phyloP scores from a whole-genome alignment of 2,113 vertebrate species.

The Neotoma lepida region DNA sequence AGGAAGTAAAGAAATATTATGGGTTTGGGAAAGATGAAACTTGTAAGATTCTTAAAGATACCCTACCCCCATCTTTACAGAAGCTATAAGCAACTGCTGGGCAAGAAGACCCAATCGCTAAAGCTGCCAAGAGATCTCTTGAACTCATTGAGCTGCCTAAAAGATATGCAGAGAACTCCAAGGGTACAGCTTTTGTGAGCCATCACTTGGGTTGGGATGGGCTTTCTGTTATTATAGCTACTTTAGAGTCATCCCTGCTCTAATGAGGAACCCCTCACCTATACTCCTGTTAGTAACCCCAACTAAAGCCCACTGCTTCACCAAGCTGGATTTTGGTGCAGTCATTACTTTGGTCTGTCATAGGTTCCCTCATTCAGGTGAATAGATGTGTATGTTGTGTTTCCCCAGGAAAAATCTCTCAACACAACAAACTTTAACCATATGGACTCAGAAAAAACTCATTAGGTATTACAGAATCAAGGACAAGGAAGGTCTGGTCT shows the following conservation, averaged over 20 bases:
- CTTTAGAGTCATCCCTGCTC: neutral
- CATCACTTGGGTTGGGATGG: neutral
- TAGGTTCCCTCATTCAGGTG: too few relatives aligned
- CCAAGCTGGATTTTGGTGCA: neutral
- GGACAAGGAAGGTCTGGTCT: neutral
- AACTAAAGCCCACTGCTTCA: neutral
- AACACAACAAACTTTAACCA: neutral
- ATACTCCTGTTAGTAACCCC: neutral
- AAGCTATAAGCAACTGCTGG: neutral
- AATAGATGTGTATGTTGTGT: neutral
- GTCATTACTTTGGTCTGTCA: neutral
- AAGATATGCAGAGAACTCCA: neutral
- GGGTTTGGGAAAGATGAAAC: neutral
- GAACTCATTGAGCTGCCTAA: neutral
- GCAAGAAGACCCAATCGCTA: neutral
- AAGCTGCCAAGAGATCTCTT: neutral
- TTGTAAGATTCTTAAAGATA: neutral
- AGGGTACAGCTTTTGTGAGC: neutral
- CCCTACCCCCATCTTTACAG: too few relatives aligned
- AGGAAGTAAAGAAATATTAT: neutral
- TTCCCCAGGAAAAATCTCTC: neutral
- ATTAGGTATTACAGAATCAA: neutral
- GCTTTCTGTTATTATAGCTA: neutral
- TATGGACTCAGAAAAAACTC: neutral
- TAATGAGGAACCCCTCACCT: neutral